Conservation (phyloP, 2,113 vertebrate species). For the Solenodon paradoxus region DNA sequence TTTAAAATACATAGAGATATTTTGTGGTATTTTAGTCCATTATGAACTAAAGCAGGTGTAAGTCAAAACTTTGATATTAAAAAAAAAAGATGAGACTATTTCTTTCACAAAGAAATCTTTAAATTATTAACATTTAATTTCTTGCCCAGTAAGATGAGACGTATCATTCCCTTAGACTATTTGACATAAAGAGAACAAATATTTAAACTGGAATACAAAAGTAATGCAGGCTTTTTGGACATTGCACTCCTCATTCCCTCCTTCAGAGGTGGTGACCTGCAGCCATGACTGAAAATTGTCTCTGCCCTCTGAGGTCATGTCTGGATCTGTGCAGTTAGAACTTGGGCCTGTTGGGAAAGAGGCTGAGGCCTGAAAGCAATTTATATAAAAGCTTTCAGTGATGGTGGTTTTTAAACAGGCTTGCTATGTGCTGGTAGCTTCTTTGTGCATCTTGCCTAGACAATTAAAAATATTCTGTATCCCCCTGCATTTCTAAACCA, state of each 20-base stretch:
- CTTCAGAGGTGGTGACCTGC: constrained; percentile 75
- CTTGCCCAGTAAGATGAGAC: constrained; percentile 61
- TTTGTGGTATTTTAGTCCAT: not conserved
- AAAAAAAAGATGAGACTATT: constrained; percentile 1
- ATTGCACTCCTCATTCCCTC: constrained; percentile 67
- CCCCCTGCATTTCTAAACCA: constrained; percentile 74
- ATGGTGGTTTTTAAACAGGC: constrained; percentile 86
- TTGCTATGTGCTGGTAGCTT: constrained; percentile 88
- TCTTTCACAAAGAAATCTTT: constrained; percentile 30
- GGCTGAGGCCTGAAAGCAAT: constrained; percentile 83
- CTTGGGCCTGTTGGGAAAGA: constrained; percentile 91
- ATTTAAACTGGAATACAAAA: constrained; percentile 22
- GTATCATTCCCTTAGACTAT: constrained; percentile 55
- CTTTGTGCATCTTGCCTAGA: constrained; percentile 90
- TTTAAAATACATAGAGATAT: not conserved
- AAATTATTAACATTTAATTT: constrained; percentile 41
- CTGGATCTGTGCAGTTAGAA: constrained; percentile 94
- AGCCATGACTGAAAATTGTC: constrained; percentile 84
- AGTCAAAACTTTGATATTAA: constrained; percentile 28
- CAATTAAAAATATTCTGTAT: constrained; percentile 81
- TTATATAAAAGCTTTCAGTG: constrained; percentile 81
- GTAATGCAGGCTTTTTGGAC: constrained; percentile 16
- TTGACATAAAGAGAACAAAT: constrained; percentile 61
- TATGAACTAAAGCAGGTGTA: constrained; percentile 15
- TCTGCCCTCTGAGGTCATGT: constrained; percentile 95